These are phyloP conservation scores for Spea hammondii DNA, from an alignment of 2,797 vertebrate species.

Conservation along the genomic window DNA sequence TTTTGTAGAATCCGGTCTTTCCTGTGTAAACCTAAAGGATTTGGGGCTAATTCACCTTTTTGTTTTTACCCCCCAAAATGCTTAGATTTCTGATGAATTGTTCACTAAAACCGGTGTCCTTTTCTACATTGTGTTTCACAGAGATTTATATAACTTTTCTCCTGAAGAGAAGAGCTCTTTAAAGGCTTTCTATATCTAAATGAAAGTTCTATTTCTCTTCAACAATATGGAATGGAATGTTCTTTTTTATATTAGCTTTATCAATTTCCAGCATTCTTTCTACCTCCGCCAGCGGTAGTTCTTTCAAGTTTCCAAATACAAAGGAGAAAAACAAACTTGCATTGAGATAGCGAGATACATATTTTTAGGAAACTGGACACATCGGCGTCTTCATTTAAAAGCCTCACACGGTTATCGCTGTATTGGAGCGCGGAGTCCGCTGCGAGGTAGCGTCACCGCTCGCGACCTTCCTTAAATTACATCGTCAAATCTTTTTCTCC, in stretches of 20 bases:
- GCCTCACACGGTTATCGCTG: neutral
- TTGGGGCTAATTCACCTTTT: too few species aligned
- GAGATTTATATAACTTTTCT: neutral
- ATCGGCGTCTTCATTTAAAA: neutral
- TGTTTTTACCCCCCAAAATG: too few species aligned
- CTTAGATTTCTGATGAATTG: too few species aligned
- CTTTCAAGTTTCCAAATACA: conserved; percentile 20
- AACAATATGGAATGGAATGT: neutral
- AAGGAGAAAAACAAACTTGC: neutral
- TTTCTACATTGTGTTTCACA: neutral
- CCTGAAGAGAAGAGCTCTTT: neutral
- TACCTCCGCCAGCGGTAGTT: neutral
- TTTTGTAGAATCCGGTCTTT: too few species aligned
- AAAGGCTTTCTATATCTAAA: conserved; percentile 14
- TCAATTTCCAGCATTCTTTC: conserved; percentile 28
- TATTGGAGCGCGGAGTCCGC: neutral
- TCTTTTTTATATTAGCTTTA: conserved; percentile 13
- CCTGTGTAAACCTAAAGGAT: too few species aligned
- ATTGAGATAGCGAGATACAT: neutral
- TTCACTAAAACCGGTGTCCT: neutral
- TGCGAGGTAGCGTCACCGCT: neutral
- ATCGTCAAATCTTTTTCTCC: neutral
- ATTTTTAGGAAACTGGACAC: neutral
- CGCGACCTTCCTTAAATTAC: neutral
- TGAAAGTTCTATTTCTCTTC: conserved; percentile 1